Conservation (phyloP, 2,113 vertebrate genomes). For the Sinocyclocheilus anshuiensis region DNA sequence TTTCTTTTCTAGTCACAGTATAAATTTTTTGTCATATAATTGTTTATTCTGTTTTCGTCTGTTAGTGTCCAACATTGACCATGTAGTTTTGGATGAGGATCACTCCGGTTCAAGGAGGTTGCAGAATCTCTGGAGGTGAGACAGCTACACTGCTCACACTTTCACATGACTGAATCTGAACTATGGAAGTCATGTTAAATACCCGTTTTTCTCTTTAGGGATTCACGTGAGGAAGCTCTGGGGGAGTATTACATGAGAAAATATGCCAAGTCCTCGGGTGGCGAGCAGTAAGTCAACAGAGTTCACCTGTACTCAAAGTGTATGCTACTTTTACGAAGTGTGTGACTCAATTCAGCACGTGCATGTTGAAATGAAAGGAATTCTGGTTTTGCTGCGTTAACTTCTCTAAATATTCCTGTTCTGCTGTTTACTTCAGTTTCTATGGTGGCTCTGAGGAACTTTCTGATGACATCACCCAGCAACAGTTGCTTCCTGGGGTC, state of each 20-base stretch:
- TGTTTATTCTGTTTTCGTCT: not conserved
- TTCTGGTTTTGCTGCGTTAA: not conserved
- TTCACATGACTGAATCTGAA: not conserved
- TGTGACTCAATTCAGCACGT: not conserved
- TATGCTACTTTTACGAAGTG: not conserved
- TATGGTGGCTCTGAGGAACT: constrained; percentile 89
- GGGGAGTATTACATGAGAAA: constrained; percentile 97
- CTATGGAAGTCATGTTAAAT: not conserved
- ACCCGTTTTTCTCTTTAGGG: constrained; percentile 69
- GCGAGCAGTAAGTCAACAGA: constrained; percentile 83
- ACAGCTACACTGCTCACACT: not conserved
- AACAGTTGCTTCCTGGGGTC: constrained; percentile 92
- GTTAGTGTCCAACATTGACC: constrained; percentile 86
- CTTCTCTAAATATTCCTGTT: not conserved
- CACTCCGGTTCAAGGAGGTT: constrained; percentile 88
- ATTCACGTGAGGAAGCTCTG: constrained; percentile 89
- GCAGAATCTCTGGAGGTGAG: constrained; percentile 91
- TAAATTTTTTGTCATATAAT: not conserved
- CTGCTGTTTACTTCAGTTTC: constrained; percentile 69
- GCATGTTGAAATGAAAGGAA: not conserved
- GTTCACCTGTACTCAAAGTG: not conserved
- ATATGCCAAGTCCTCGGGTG: constrained; percentile 87
- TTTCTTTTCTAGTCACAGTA: not conserved
- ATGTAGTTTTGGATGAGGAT: constrained; percentile 87
- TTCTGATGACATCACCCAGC: constrained; percentile 94